Base-by-base conservation (phyloP, 1,140 invertebrate genomes). In the Pseudobourletiella spinata region DNA sequence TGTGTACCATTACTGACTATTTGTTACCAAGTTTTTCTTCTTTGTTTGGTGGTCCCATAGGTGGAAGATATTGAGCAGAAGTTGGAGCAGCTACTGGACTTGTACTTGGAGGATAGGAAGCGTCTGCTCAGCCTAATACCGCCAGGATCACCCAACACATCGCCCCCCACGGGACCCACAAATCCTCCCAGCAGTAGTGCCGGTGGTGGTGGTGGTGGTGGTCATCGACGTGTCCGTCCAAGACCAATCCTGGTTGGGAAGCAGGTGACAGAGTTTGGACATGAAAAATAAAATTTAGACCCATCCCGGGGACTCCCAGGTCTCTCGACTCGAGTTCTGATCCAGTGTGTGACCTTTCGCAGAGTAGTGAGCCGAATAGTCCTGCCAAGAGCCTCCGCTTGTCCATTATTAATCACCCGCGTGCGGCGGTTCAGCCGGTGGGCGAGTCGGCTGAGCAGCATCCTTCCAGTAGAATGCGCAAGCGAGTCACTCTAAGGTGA, bases 31-130 rank as follows among this genome's bases (percentile, higher is more conserved):
- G 32, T 11, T n/a, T 39, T 39, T 39, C 8, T 39, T 8, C n/a
- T 39, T 39, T 39, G 8, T 39, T 39, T n/a, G 8, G 8, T n/a
- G 32, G 25, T 42, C 14, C 15, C 55, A 25, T 74, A 94, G 90
- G 88, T 94, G 71, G 91, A 93, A 74, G 90, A 94, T 74, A 91
- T 92, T 76, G 91, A 95, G 79, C 83, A 83, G 72, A 95, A 95
- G 80, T 79, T 96, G 73, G 91, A 95, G 77, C 84, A 93, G 76
- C 81, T 96, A 71, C 84, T 95, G 73, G 91, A 95, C 73, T 81
- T 95, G 77, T 93, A 94, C 74, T 83, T 91, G 80, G 89, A 93
- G 75, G 91, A 95, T 76, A 80, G 91, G 71, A 84, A 86, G 74
- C 77, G 80, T 67, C 75, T 84, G 67, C 70, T 79, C 71, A 73